Percentiles rank a stretch among this genome's conserved stretches.
Conservation (phyloP, 2,888 invertebrate genomes). For the Drosophila setosimentum region DNA sequence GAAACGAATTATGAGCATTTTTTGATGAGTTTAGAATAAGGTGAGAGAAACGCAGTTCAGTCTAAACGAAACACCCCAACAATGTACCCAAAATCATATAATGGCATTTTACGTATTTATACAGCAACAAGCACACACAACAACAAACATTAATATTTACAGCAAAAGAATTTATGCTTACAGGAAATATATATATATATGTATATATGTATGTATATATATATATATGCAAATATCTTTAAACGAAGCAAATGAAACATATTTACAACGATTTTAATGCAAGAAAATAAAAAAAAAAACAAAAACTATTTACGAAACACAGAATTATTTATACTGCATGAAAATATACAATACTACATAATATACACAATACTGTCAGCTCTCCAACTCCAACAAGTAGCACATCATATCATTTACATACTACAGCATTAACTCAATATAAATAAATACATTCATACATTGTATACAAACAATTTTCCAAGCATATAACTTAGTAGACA, state of each 20-base stretch:
- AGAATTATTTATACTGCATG: constrained; percentile 75
- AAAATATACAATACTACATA: constrained; percentile 42
- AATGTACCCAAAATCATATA: constrained; percentile 60
- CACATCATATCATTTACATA: constrained; percentile 65
- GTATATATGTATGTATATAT: too few species aligned
- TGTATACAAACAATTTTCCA: constrained; percentile 42
- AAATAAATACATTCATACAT: constrained; percentile 37
- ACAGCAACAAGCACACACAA: constrained; percentile 27
- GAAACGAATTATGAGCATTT: constrained; percentile 45
- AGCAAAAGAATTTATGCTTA: constrained; percentile 64
- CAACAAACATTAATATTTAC: constrained; percentile 60
- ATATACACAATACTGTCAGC: constrained; percentile 36
- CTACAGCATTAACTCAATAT: constrained; percentile 48
- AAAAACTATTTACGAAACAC: constrained; percentile 55
- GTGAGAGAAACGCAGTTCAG: constrained; percentile 27
- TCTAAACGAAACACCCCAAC: constrained; percentile 46
- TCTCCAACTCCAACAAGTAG: constrained; percentile 50
- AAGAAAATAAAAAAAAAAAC: constrained; percentile 39
- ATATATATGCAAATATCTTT: constrained; percentile 32
- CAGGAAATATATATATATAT: constrained; percentile 42
- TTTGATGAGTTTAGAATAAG: constrained; percentile 40
- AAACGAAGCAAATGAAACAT: constrained; percentile 50
- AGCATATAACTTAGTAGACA: constrained; percentile 53
- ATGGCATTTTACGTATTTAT: constrained; percentile 37
- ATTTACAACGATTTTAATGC: constrained; percentile 80